phyloP scores from a whole-genome alignment of 2,888 invertebrate genomes.

The Hydroisotoma schaefferi region DNA sequence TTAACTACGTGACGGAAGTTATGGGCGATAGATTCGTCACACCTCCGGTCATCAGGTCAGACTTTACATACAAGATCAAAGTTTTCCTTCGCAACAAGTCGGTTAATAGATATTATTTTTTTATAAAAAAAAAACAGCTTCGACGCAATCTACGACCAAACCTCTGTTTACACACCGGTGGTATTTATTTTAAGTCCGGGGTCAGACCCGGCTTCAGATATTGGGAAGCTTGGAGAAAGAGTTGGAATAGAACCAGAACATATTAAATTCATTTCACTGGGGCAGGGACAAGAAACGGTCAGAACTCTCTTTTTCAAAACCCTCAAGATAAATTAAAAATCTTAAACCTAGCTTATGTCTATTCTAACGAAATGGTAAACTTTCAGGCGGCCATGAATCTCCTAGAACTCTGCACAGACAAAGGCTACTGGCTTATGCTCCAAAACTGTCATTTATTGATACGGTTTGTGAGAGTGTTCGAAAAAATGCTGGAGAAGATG shows the following conservation, averaged over 20 bases:
- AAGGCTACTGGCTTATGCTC: slow-evolving; percentile 87
- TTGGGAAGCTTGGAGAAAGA: slow-evolving; percentile 73
- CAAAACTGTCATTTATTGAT: slow-evolving; percentile 88
- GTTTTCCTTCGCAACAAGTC: background rate
- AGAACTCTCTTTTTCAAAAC: slow-evolving; percentile 51
- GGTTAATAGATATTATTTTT: background rate
- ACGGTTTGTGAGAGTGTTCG: slow-evolving; percentile 72
- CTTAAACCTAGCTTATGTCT: slow-evolving; percentile 19
- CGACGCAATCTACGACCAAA: slow-evolving; percentile 79
- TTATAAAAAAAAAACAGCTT: slow-evolving; percentile 62
- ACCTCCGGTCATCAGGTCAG: slow-evolving; percentile 70
- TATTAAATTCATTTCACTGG: slow-evolving; percentile 83
- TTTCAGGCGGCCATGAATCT: slow-evolving; percentile 65
- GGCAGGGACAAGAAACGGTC: slow-evolving; percentile 88
- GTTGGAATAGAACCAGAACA: slow-evolving; percentile 63
- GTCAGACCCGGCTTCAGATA: slow-evolving; percentile 84
- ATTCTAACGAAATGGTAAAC: slow-evolving; percentile 45
- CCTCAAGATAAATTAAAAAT: slow-evolving; percentile 1
- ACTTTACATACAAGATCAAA: too few species aligned
- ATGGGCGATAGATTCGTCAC: slow-evolving; percentile 88
- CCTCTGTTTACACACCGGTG: slow-evolving; percentile 76
- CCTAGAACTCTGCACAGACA: slow-evolving; percentile 64
- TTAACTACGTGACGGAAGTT: slow-evolving; percentile 71
- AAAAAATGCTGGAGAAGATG: slow-evolving; percentile 76
- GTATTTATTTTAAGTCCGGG: slow-evolving; percentile 92